These are phyloP conservation scores for Cassiopea xamachana DNA, from an alignment of 30 jellyfish, hydroid and myxozoan species.

Conservation along the genomic window DNA sequence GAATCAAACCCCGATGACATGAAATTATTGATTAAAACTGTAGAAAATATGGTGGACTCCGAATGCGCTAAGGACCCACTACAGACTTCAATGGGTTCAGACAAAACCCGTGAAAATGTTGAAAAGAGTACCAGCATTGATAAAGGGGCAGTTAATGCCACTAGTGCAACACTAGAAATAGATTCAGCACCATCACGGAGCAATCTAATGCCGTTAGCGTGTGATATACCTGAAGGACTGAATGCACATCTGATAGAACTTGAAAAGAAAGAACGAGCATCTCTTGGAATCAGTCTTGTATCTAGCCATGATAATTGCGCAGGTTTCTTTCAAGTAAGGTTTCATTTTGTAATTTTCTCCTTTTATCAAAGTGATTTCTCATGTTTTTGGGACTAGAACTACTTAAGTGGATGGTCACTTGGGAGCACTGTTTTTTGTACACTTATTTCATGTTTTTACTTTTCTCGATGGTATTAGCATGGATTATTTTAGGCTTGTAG, in stretches of 20 bases:
- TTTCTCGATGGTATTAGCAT: too few species aligned
- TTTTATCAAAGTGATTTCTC: background rate
- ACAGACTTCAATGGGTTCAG: constrained; percentile 23
- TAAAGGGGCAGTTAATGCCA: constrained; percentile 37
- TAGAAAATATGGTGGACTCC: constrained; percentile 34
- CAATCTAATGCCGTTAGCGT: constrained; percentile 74
- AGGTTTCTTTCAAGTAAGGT: constrained; percentile 87
- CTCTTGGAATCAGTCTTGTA: constrained; percentile 92
- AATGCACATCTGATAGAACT: constrained; percentile 76
- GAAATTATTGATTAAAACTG: constrained; percentile 54
- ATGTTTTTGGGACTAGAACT: background rate
- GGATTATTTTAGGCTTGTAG: too few species aligned
- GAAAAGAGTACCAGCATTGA: constrained; percentile 7
- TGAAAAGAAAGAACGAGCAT: constrained; percentile 57
- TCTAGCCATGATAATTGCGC: constrained; percentile 70
- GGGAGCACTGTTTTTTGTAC: too few species aligned
- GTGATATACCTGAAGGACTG: constrained; percentile 87
- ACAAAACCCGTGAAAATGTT: background rate
- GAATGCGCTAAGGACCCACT: constrained; percentile 35
- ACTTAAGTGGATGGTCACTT: too few species aligned
- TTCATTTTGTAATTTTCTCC: background rate
- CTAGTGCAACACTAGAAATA: constrained; percentile 18
- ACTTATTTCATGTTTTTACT: too few species aligned
- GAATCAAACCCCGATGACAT: constrained; percentile 70
- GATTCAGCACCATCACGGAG: constrained; percentile 45